These are phyloP conservation scores for Baronia brevicornis DNA, from an alignment of 2,888 invertebrate genomes.

Conservation along the genomic window DNA sequence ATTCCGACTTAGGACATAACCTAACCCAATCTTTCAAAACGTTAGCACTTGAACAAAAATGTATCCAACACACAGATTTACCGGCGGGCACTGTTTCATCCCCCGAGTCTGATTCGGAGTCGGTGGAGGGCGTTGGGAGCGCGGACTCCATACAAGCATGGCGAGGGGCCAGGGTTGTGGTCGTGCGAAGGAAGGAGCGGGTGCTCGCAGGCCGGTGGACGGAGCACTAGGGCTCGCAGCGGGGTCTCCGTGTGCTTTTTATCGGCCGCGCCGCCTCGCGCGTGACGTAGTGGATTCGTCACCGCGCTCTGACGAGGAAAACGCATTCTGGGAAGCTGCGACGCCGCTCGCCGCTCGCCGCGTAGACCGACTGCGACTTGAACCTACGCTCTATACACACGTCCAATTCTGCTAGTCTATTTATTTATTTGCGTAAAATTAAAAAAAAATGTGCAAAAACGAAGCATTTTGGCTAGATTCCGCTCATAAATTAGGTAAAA, in stretches of 20 bases:
- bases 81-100: conserved; percentile 74
- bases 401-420: no score
- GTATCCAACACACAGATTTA: conserved; percentile 30
- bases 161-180: conserved; percentile 57
- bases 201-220: conserved; percentile 16
- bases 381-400: no score
- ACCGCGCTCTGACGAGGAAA: conserved; percentile 59
- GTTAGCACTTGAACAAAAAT: neutral
- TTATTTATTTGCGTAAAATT: no score
- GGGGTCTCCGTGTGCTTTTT: conserved; percentile 44
- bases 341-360: conserved; percentile 20
- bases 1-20: no score
- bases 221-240: conserved; percentile 51
- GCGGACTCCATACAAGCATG: conserved; percentile 63
- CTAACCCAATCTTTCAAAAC: no score
- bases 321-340: conserved; percentile 66
- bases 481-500: no score
- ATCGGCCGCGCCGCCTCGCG: conserved; percentile 48
- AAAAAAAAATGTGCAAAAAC: no score
- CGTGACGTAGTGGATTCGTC: conserved; percentile 61
- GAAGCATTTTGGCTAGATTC: no score
- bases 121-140: conserved; percentile 34
- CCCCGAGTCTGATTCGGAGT: conserved; percentile 35
- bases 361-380: conserved; percentile 13
- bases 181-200: conserved; percentile 9